Base-by-base conservation (phyloP, 2,888 invertebrate genomes). In the Hydrotaea cyrtoneurina region DNA sequence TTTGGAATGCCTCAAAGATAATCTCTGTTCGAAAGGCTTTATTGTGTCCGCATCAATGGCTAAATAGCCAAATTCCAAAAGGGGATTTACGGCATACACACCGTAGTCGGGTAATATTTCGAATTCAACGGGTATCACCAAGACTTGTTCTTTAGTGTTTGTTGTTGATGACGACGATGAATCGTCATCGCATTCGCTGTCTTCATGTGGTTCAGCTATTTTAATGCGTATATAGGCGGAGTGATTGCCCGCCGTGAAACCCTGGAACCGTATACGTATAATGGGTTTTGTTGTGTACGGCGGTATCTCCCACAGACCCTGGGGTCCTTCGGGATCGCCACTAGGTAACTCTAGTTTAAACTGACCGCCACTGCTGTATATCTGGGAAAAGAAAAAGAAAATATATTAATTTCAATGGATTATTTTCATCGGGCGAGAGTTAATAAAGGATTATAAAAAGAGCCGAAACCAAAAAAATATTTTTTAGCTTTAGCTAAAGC, bases 261-360 rank as follows among this genome's bases (percentile, higher is more conserved):
- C 97, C 89, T 96, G 94, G 92, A 97, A 97, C 89, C 95, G 95
- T 86, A 98, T 96, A 87, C 96, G 94, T 93, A 98, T 98, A 82
- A 99, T 95, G 86, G 97, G 95, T 92, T 97, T 97, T 62, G 96
- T 95, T 91, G 96, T 95, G 92, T 96, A 97, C 79, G 99, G 97
- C 88, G 97, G 96, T 90, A 99, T 96, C 92, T 96, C 95, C 98
- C 98, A 98, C 88, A 97, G 93, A 89, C 95, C 95, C 90, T 96
- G 96, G 73, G 96, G 95, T 77, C 96, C 97, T 90, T 96, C 96
- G 82, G 94, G 93, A 85, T 95, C 95, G 74, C 96, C 96, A 59
- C 90, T 92, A 81, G 98, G 97, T 90, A 98, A 93, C 93, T 97
- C 97, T 88, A 99, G 93, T 92, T 96, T 96, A 93, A 99, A 96